Conservation (phyloP, 2,797 vertebrate genomes). For the Cetoscarus ocellatus region DNA sequence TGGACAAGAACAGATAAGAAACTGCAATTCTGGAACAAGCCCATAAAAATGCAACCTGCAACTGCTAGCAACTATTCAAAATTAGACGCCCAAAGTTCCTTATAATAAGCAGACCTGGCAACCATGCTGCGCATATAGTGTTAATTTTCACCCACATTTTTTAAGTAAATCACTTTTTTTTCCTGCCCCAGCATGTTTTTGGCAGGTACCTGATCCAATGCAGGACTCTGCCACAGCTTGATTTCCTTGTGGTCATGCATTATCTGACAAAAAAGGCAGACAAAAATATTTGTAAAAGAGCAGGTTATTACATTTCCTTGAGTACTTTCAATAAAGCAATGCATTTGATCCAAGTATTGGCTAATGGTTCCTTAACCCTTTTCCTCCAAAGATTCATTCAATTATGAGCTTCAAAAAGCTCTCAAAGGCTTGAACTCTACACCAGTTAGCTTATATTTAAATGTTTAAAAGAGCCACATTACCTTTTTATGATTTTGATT, state of each 20-base stretch:
- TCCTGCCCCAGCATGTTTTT: too few species aligned
- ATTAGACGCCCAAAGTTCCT: too few species aligned
- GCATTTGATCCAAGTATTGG: conserved; percentile 43
- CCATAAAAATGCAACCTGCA: too few species aligned
- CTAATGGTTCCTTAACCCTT: conserved; percentile 46
- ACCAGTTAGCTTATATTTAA: conserved; percentile 80
- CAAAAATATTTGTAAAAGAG: conserved; percentile 1
- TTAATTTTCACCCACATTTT: too few species aligned
- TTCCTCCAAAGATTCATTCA: conserved; percentile 60
- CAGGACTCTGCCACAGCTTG: not conserved
- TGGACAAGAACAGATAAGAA: too few species aligned
- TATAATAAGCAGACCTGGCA: too few species aligned
- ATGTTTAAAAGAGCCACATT: conserved; percentile 83
- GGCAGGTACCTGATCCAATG: too few species aligned
- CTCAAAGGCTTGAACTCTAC: conserved; percentile 74
- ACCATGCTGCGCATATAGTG: too few species aligned
- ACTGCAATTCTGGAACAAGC: too few species aligned
- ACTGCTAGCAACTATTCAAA: too few species aligned
- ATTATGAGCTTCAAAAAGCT: conserved; percentile 55
- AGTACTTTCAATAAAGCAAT: conserved; percentile 20
- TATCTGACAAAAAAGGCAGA: conserved; percentile 29
- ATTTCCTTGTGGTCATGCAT: conserved; percentile 1
- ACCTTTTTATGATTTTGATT: conserved; percentile 90
- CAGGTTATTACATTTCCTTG: conserved; percentile 18
- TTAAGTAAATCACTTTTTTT: too few species aligned